These are phyloP conservation scores for Habropoda laboriosa DNA, from an alignment of 1,140 invertebrate species.

Conservation along the genomic window DNA sequence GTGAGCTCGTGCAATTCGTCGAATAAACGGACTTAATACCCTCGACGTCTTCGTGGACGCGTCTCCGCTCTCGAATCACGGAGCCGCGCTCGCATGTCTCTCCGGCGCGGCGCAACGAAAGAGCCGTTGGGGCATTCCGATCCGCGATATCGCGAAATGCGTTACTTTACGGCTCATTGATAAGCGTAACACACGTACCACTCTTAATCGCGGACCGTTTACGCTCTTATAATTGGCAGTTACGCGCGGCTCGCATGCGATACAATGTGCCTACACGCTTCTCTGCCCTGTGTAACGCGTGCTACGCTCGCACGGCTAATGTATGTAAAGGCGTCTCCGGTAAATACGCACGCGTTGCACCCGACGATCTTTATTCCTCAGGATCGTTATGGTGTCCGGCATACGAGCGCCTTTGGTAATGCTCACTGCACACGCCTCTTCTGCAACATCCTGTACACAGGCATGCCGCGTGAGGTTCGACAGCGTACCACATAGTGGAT, in stretches of 20 bases:
- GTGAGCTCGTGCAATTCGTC: neutral
- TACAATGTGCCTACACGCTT: slow-evolving; percentile 21
- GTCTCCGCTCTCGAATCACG: neutral
- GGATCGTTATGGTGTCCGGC: slow-evolving; percentile 3
- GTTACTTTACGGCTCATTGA: slow-evolving; percentile 66
- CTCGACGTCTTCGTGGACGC: neutral
- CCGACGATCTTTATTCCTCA: slow-evolving; percentile 23
- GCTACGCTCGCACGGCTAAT: slow-evolving; percentile 15
- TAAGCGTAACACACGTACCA: slow-evolving; percentile 60
- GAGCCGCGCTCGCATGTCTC: slow-evolving; percentile 15
- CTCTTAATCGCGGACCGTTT: slow-evolving; percentile 61
- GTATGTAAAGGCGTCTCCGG: slow-evolving; percentile 30
- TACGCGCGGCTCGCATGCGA: slow-evolving; percentile 53
- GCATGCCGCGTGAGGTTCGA: neutral
- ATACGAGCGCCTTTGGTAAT: neutral
- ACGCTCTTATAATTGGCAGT: slow-evolving; percentile 65
- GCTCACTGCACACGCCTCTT: neutral
- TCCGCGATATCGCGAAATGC: slow-evolving; percentile 46
- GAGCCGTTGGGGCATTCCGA: slow-evolving; percentile 35
- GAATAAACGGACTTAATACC: neutral
- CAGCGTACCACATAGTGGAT: neutral
- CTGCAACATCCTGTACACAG: neutral
- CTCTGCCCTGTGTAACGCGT: neutral
- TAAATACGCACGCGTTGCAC: neutral
- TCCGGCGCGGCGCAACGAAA: slow-evolving; percentile 4